Percentiles rank a stretch among this genome's conserved stretches.
Conservation (phyloP, 2,113 vertebrate genomes). For the Tamias sibiricus region DNA sequence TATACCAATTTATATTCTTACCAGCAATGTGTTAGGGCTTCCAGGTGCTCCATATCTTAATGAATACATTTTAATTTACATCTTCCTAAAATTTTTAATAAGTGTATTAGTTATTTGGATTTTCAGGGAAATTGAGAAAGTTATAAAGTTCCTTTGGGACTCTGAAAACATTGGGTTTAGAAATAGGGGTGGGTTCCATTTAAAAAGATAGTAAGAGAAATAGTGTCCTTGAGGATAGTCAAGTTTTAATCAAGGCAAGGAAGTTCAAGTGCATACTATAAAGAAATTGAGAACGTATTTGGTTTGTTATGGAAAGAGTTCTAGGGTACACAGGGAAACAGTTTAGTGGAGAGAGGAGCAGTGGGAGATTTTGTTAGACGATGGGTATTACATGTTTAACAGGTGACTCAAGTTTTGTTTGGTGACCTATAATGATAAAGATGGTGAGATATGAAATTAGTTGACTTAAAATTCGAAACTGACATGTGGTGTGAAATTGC, state of each 20-base stretch:
- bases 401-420: background rate
- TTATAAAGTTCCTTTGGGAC: background rate
- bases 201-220: background rate
- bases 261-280: background rate
- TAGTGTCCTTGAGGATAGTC: background rate
- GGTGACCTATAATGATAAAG: background rate
- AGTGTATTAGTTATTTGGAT: slow-evolving; percentile 19
- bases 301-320: background rate
- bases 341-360: background rate
- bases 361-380: background rate
- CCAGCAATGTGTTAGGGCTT: background rate
- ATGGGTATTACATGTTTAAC: background rate
- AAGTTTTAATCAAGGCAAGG: background rate
- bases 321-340: background rate
- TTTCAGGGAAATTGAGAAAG: slow-evolving; percentile 16
- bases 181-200: background rate
- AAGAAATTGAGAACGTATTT: background rate
- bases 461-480: background rate
- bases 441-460: background rate
- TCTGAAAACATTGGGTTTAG: background rate
- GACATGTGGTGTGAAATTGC: background rate
- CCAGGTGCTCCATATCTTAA: background rate
- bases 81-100: background rate
- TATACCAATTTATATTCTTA: background rate
- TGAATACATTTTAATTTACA: background rate